A percentile compares a stretch with the other conserved stretches of the same genome.
phyloP scores from a whole-genome alignment of 2,797 vertebrate species.

The Serranus cabrilla region DNA sequence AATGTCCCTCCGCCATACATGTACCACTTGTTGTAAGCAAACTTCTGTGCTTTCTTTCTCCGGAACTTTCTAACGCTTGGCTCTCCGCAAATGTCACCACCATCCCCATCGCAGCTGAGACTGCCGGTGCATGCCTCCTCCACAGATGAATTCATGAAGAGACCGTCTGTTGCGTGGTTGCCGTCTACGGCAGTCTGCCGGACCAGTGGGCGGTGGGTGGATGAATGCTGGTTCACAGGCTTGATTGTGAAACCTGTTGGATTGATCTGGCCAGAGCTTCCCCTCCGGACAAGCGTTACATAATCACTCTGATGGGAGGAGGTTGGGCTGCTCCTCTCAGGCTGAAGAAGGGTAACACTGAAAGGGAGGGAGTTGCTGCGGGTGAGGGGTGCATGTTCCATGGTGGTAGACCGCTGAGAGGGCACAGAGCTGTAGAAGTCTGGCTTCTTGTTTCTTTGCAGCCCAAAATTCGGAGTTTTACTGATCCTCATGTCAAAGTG shows the following conservation, averaged over 20 bases:
- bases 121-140: constrained; percentile 79
- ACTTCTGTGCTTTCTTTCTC: constrained; percentile 90
- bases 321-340: constrained; percentile 61
- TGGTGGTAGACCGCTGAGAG: constrained; percentile 86
- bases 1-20: constrained; percentile 95
- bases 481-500: constrained; percentile 94
- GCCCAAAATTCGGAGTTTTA: constrained; percentile 79
- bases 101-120: constrained; percentile 75
- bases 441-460: constrained; percentile 82
- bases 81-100: constrained; percentile 72
- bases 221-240: constrained; percentile 85
- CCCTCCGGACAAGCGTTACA: constrained; percentile 71
- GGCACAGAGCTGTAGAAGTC: constrained; percentile 90
- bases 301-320: constrained; percentile 70
- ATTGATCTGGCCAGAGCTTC: constrained; percentile 77
- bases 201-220: constrained; percentile 91
- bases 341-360: constrained; percentile 80
- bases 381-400: constrained; percentile 88
- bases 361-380: constrained; percentile 95
- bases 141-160: constrained; percentile 61
- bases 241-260: constrained; percentile 76
- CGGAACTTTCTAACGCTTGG: constrained; percentile 80
- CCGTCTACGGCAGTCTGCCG: constrained; percentile 95
- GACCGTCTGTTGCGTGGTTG: constrained; percentile 80
- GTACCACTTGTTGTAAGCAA: constrained; percentile 97